Base-by-base conservation (phyloP, 2,113 vertebrate species). In the Tetraodon nigroviridis region DNA sequence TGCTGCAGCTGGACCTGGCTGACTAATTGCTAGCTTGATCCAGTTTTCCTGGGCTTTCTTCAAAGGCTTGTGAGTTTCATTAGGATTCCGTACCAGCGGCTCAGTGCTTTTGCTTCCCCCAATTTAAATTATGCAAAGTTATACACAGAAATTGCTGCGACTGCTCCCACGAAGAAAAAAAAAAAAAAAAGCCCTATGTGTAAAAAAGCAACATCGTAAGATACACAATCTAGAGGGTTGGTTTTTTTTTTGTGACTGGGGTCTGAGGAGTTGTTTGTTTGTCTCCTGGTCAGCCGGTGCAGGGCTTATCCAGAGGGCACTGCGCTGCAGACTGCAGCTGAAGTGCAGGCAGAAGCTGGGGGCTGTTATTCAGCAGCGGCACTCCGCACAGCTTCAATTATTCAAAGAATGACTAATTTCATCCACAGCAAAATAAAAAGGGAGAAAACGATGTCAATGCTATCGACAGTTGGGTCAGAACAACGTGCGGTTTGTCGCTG, bases 111-210 rank as follows among this genome's bases (percentile, higher is more conserved):
- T 67, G 76, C 76, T 73, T 86, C 71, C 4, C 32, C 22, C 71
- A 73, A 84, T 86, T 81, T 88, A 83, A 89, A 88, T 85, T 85
- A 88, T 89, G 86, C 84, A 87, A 85, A 87, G 75, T 83, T 83
- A 85, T 84, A 83, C 80, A 76, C 81, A 83, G 80, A 81, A 83
- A 73, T 75, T 71, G 63, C 80, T 79, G 78, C 67, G 82, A 76
- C 77, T 85, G 65, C 68, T 68, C 55, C 67, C 17, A 56, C 63
- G 60, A 55, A 71, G 69, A 76, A 70, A 85, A 62, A 55, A 71
- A 71, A 76, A 70, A 85, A 73, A 71, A 76, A 70, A 85, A 76
- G 67, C 74, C 78, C 75, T 49, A 84, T 64, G 80, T 76, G 80
- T 69, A 62, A 48, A 79, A 41, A 76, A 74, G 71, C 64, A 48